A percentile compares a stretch with the other conserved stretches of the same genome.
Evolutionary conservation across 1,140 invertebrate genomes (phyloP).

Genomic region (Galendromus occidentalis): DNA sequence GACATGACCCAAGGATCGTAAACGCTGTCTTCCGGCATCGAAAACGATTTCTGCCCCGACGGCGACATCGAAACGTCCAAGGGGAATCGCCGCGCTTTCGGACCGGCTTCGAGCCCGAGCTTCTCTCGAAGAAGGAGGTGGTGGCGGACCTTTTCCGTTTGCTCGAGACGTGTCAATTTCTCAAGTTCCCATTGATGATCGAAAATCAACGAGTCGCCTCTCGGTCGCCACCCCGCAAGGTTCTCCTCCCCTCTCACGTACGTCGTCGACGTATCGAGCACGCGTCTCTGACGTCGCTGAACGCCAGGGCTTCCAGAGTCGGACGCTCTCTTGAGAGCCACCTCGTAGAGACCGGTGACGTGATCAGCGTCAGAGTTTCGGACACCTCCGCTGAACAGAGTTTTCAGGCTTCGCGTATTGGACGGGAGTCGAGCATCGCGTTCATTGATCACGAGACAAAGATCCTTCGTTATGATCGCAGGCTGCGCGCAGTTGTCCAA

Average conservation of each 20-base stretch:
- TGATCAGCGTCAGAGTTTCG: constrained; percentile 76
- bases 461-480: constrained; percentile 91
- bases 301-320: constrained; percentile 80
- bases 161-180: constrained; percentile 81
- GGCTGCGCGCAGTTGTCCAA: constrained; percentile 92
- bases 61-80: constrained; percentile 15
- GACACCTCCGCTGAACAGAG: constrained; percentile 68
- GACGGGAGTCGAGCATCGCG: constrained; percentile 49
- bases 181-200: constrained; percentile 98
- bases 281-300: constrained; percentile 74
- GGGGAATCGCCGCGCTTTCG: constrained; percentile 18
- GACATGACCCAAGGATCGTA: constrained; percentile 55
- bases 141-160: constrained; percentile 71
- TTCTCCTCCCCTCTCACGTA: constrained; percentile 98
- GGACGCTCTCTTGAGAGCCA: constrained; percentile 62
- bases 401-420: constrained; percentile 57
- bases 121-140: constrained; percentile 64
- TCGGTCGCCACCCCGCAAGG: constrained; percentile 75
- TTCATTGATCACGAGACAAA: constrained; percentile 90
- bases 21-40: constrained; percentile 25
- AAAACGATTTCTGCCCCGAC: constrained; percentile 29
- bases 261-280: constrained; percentile 88
- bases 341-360: constrained; percentile 85
- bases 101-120: constrained; percentile 46
- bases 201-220: constrained; percentile 90